Base-by-base conservation (phyloP, 2,113 vertebrate species). In the Cheirogaleus medius region DNA sequence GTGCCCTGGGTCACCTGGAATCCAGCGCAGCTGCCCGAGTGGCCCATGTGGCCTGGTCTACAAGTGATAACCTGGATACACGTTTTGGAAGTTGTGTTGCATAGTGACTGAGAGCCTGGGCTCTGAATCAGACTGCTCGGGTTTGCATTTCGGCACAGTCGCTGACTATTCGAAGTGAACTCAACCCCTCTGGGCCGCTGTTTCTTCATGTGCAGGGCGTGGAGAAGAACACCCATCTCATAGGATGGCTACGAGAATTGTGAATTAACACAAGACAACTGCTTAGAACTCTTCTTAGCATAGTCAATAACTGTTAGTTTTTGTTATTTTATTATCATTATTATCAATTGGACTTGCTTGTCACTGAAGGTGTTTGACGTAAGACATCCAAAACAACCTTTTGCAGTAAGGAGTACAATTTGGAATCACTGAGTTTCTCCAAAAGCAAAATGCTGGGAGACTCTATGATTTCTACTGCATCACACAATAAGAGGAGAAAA, bases 391-490 rank as follows among this genome's bases (percentile, higher is more conserved):
- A 23, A 17, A 34, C 12, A 81, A n/a, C 37, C 14, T 80, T 29
- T 37, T 13, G 20, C 73, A n/a, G 8, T 7, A 25, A 49, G 9
- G 27, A 54, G 29, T 7, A 47, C 12, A 74, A 1, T 9, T 8
- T 0, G 44, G 20, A 68, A 47, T 34, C 32, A 27, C 32, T 23
- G 69, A 37, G 68, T 42, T 78, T 91, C 84, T 83, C 69, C n/a
- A 88, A 68, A 47, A 84, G 20, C 69, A 73, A 42, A 96, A 77
- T 11, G 32, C 7, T 29, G 17, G 47, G 47, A 74, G 86, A 32
- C 2, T 5, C 0, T 9, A 0, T 12, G 17, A 8, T 49, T 84
- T 64, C 52, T 32, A 42, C 21, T 2, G 3, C 11, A 39, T 56
- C 52, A 32, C 42, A 76, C 27, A 68, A 3, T 3, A 49, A 66